A percentile compares a stretch with the other conserved stretches of the same genome.
Conservation (phyloP, 2,888 invertebrate genomes). For the Cyaniris semiargus region DNA sequence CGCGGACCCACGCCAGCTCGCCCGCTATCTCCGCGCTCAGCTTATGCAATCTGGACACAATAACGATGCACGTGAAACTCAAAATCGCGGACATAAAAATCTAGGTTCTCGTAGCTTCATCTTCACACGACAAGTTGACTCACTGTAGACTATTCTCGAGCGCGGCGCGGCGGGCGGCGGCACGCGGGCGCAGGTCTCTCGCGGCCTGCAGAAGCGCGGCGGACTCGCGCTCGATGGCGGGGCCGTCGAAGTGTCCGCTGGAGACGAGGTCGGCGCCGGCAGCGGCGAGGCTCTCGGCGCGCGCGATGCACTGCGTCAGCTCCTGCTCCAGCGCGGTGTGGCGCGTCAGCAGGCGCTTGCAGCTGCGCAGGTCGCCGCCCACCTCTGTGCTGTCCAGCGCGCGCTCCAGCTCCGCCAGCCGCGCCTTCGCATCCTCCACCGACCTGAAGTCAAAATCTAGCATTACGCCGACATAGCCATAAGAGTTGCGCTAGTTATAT, state of each 20-base stretch:
- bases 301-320: conserved; percentile 89
- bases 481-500: too few relatives aligned
- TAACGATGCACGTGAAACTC: background rate
- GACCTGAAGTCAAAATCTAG: conserved; percentile 72
- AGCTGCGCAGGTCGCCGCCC: conserved; percentile 93
- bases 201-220: conserved; percentile 86
- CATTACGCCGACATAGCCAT: too few relatives aligned
- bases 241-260: conserved; percentile 96
- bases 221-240: conserved; percentile 89
- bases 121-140: conserved; percentile 43
- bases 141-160: conserved; percentile 82
- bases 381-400: conserved; percentile 90
- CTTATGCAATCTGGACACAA: conserved; percentile 85
- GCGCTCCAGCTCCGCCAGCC: conserved; percentile 91
- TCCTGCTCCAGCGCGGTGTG: conserved; percentile 89
- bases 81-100: background rate
- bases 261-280: conserved; percentile 95
- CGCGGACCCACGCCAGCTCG: conserved; percentile 97
- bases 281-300: conserved; percentile 87
- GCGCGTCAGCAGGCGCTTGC: conserved; percentile 91
- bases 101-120: background rate
- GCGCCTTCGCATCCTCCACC: conserved; percentile 93
- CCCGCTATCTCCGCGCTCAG: conserved; percentile 95
- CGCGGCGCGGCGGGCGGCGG: conserved; percentile 85
- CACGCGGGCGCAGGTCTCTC: conserved; percentile 86